Conservation (phyloP, 1,140 invertebrate species). For the Drosophila oshimai region DNA sequence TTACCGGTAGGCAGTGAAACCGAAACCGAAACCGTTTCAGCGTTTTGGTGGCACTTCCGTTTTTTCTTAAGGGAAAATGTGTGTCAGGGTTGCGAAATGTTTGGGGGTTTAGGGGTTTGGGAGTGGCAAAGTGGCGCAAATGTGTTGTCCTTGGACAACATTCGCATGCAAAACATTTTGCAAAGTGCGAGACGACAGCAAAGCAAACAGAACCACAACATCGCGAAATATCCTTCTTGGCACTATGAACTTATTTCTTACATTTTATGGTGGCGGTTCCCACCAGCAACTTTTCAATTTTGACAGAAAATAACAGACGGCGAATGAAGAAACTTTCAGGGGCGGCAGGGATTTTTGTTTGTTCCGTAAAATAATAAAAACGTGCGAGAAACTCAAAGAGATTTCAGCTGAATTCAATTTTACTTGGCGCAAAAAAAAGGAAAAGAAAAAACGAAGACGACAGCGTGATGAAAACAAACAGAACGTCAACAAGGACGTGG, state of each 20-base stretch:
- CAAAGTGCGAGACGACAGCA: constrained; percentile 23
- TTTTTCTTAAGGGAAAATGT: constrained; percentile 41
- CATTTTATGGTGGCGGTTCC: constrained; percentile 24
- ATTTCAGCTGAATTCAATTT: constrained; percentile 75
- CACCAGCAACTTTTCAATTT: constrained; percentile 55
- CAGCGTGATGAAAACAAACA: constrained; percentile 8
- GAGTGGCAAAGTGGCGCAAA: not conserved
- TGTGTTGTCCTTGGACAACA: constrained; percentile 52
- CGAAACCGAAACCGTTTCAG: constrained; percentile 28
- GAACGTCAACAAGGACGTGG: constrained; percentile 57
- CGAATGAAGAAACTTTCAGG: not conserved
- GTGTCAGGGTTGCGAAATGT: constrained; percentile 57
- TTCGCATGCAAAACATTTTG: constrained; percentile 42
- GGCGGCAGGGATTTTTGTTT: constrained; percentile 26
- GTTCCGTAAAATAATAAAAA: constrained; percentile 73
- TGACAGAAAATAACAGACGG: constrained; percentile 25
- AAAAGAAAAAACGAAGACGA: not conserved
- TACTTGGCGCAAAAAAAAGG: constrained; percentile 15
- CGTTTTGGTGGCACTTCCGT: constrained; percentile 61
- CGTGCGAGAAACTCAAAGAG: constrained; percentile 67
- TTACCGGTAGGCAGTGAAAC: constrained; percentile 50
- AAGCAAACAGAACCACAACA: constrained; percentile 30
- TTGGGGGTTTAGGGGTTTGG: not conserved
- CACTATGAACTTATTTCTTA: constrained; percentile 34
- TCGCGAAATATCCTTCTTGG: constrained; percentile 18